Conservation (phyloP, 2,888 invertebrate species). For the Phalera bucephala region DNA sequence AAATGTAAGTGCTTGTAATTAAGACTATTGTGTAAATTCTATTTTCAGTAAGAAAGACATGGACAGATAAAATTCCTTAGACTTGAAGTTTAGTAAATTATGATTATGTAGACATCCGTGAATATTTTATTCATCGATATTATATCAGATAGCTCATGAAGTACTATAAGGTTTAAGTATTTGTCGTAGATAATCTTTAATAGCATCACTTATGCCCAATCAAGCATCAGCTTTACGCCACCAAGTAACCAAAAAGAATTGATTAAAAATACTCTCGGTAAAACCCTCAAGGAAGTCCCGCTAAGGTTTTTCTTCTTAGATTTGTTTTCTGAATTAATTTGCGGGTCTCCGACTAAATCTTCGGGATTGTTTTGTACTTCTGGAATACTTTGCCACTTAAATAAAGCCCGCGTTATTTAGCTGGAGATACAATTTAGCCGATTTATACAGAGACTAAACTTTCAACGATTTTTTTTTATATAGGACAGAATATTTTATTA, state of each 20-base stretch:
- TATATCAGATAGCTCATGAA: too few species aligned
- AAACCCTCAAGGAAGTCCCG: conserved; percentile 19
- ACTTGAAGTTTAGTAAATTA: too few species aligned
- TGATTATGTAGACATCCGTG: too few species aligned
- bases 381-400: conserved; percentile 11
- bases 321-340: conserved; percentile 39
- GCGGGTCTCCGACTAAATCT: conserved; percentile 15
- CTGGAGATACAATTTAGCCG: conserved; percentile 4
- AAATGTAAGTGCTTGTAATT: too few species aligned
- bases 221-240: not conserved
- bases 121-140: too few species aligned
- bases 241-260: conserved; percentile 8
- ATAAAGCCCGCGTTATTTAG: conserved; percentile 2
- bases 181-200: too few species aligned
- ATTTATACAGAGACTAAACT: conserved; percentile 4
- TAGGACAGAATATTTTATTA: too few species aligned
- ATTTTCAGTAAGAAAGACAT: too few species aligned
- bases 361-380: conserved; percentile 19
- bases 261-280: conserved; percentile 34
- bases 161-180: too few species aligned
- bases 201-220: too few species aligned
- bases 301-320: conserved; percentile 27
- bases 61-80: too few species aligned
- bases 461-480: not conserved
- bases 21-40: too few species aligned